Evolutionary conservation across 1,140 invertebrate genomes (phyloP), one percentile per base, ranked within the genome.

Genomic region (Lepidurus apus): DNA sequence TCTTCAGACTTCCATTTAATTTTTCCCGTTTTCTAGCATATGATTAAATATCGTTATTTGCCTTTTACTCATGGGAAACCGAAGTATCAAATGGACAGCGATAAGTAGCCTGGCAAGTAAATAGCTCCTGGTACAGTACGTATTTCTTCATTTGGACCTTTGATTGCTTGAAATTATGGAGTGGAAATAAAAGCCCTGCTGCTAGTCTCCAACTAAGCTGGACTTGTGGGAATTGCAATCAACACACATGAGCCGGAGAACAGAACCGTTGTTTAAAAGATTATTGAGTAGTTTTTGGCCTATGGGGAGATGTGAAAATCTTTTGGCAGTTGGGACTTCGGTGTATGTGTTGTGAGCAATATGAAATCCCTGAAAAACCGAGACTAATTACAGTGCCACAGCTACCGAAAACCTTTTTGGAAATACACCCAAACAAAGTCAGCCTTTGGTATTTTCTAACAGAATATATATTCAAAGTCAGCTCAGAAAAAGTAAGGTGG

Each of bases 41-140:
- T 99, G 98, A 95, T 99, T 82, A 98, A 96, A 87, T 99, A 99
- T 87, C 92, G 93, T 86, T 99, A 99, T 87, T 87, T 99, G 85
- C 98, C 98, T 79, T 99, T 99, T 86, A 98, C 97, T 44, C 93
- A 95, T 85, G 97, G 97, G 81, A 99, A 99, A 87, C 96, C 95
- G 82, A 93, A 92, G 85, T 98, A 95, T 85, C 91, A 93, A 44
- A 45, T 74, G 42, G 78, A 79, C 11, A 43, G 53, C 53, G 53
- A 65, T 65, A 65, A 65, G 13, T 65, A 65, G 13, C n/a, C 53
- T 65, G 6, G 53, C 17, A 9, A 65, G 13, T 17, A 65, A 65
- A 9, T 65, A 65, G 53, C 21, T 65, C 13, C 13, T 9, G 17
- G 53, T 34, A 21, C 53, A 65, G 21, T 13, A 9, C 4, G 17